A percentile compares a stretch with the other conserved stretches of the same genome.
Evolutionary conservation across 2,113 vertebrate species (phyloP).

Genomic region (Bos indicus): DNA sequence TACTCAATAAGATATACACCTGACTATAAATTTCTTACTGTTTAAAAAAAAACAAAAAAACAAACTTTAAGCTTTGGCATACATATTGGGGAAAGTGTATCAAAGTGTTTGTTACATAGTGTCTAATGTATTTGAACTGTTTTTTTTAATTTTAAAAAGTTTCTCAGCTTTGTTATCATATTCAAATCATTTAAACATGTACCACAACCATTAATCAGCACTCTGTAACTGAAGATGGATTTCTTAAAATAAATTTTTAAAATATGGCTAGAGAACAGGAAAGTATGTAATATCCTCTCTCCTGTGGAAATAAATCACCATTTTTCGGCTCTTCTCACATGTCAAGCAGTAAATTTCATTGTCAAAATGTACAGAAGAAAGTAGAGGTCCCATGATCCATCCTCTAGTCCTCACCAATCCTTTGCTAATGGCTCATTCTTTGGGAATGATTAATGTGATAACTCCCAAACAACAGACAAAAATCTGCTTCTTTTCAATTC

Average conservation of each 20-base stretch:
- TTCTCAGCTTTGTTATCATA: background rate
- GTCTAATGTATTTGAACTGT: background rate
- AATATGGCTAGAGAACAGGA: slow-evolving; percentile 44
- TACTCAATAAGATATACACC: background rate
- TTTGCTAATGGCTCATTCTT: slow-evolving; percentile 45
- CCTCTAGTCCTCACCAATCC: background rate
- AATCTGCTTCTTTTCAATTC: slow-evolving; percentile 61
- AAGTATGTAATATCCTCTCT: slow-evolving; percentile 48
- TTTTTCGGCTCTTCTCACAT: slow-evolving; percentile 43
- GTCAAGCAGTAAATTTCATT: slow-evolving; percentile 56
- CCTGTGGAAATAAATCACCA: slow-evolving; percentile 60
- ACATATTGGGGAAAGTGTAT: background rate
- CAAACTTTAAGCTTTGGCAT: background rate
- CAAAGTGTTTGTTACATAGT: background rate
- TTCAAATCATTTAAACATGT: background rate
- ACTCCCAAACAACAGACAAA: slow-evolving; percentile 23
- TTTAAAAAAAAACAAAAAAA: background rate
- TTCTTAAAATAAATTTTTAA: slow-evolving; percentile 59
- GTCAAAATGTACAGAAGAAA: slow-evolving; percentile 35
- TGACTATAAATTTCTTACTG: background rate
- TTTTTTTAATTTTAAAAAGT: background rate
- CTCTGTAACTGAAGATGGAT: slow-evolving; percentile 20
- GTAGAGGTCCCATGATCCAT: background rate
- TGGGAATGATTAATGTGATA: slow-evolving; percentile 53
- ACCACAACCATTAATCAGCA: slow-evolving; percentile 44